phyloP scores from a whole-genome alignment of 1,140 invertebrate genomes.

The Thrips palmi region DNA sequence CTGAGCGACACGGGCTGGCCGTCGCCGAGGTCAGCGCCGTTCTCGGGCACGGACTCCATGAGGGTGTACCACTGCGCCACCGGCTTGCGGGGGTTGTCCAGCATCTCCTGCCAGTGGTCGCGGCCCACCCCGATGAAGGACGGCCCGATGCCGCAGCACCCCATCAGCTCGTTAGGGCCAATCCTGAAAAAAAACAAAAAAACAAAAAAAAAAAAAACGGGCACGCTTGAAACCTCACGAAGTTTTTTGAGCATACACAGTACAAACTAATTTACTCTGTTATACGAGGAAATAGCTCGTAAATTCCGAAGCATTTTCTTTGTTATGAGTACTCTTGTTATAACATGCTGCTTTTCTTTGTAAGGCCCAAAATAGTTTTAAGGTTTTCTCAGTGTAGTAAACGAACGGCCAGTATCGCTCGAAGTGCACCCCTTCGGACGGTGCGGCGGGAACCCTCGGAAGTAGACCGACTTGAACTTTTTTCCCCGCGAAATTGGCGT shows the following conservation, averaged over 20 bases:
- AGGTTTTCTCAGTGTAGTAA: too few species aligned
- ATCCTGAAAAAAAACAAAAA: constrained; percentile 35
- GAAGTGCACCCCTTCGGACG: too few species aligned
- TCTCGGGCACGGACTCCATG: constrained; percentile 42
- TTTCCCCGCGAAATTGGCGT: too few species aligned
- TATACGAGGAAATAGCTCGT: too few species aligned
- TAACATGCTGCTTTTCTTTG: too few species aligned
- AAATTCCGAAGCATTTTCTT: too few species aligned
- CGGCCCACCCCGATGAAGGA: constrained; percentile 57
- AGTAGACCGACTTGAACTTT: too few species aligned
- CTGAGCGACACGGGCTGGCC: constrained; percentile 36
- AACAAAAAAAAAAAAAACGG: constrained; percentile 5
- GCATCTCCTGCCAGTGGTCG: constrained; percentile 79
- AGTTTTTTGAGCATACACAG: not conserved
- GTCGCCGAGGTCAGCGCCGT: constrained; percentile 27
- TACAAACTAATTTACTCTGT: too few species aligned
- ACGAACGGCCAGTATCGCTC: not conserved
- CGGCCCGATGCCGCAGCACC: constrained; percentile 61
- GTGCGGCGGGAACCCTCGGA: too few species aligned
- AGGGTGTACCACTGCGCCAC: constrained; percentile 74
- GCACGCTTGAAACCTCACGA: not conserved
- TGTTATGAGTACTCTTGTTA: too few species aligned
- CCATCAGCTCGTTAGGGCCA: constrained; percentile 71
- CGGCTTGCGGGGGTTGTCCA: constrained; percentile 65
- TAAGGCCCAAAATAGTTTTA: too few species aligned